Evolutionary conservation across 2,888 invertebrate genomes (phyloP), one percentile per base, ranked within the genome.

Genomic region (Crocallis elinguaria): DNA sequence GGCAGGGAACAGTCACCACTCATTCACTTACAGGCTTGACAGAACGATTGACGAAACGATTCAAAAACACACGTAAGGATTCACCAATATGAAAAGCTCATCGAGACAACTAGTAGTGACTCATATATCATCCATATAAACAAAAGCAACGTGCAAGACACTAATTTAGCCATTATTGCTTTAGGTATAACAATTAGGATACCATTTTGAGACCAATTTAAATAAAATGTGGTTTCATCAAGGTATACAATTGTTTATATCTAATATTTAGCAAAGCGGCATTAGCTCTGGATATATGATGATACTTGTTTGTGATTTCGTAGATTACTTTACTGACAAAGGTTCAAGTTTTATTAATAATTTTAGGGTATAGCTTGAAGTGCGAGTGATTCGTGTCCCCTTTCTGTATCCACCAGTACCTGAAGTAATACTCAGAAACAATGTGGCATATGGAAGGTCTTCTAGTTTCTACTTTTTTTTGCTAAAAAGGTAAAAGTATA

Each of bases 391-490:
- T 66, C 65, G 57, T 58, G 60, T 69, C 77, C 77, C 70, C 64
- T 72, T 71, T 11, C 62, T 60, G 77, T 68, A 71, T 33, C 75
- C 92, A 96, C 98, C 98, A 98, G 98, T 98, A 98, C 98, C 98
- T 98, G 98, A 98, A 97, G 97, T 97, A 98, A 98, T 98, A 98
- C 98, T 98, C 98, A 97, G 93, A 93, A 92, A 93, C 95, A 93
- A 93, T 92, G 92, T 85, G 90, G 93, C 92, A 71, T 46, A 29
- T 13, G 6, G 35, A 16, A 14, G 46, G 49, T 85, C 85, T 84
- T 84, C 82, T 77, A 82, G 46, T 49, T 55, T 69, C 79, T 80
- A 82, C 62, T 71, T 67, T n/a, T n/a, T 69, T 75, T 78, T 78
- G 80, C 70, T 63, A 64, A 66, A 57, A 50, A 25, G 62, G 59